Evolutionary conservation across 2,888 invertebrate species (phyloP).

Genomic region (Theodoxus fluviatilis): DNA sequence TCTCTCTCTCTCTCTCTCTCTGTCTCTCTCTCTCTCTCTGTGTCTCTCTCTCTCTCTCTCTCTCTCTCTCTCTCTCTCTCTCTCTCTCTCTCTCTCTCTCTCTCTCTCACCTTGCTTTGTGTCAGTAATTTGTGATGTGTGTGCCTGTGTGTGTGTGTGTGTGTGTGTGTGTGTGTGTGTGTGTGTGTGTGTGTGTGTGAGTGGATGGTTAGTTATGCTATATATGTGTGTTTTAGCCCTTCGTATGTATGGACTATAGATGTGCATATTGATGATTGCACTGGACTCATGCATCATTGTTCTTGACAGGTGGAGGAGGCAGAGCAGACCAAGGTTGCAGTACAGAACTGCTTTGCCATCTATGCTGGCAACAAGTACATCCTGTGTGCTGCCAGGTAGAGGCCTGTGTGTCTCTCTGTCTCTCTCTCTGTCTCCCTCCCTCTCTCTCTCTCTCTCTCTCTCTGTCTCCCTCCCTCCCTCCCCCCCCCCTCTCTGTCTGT

Average conservation of each 20-base stretch:
- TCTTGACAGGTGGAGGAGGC: slow-evolving; percentile 76
- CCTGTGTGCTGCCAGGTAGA: slow-evolving; percentile 76
- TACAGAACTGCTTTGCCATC: slow-evolving; percentile 82
- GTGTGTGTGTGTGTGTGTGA: too few species aligned
- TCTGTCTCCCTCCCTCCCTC: neutral
- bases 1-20: slow-evolving; percentile 12
- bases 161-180: too few species aligned
- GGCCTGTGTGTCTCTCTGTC: neutral
- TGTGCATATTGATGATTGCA: too few species aligned
- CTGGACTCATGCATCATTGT: too few species aligned
- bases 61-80: slow-evolving; percentile 32
- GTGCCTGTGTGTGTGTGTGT: too few species aligned
- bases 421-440: slow-evolving; percentile 9
- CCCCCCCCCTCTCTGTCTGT: neutral
- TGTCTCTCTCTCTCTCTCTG: slow-evolving; percentile 24
- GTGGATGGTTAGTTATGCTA: too few species aligned
- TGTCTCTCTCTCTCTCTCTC: slow-evolving; percentile 32
- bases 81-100: slow-evolving; percentile 20
- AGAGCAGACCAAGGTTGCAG: slow-evolving; percentile 70
- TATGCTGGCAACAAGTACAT: slow-evolving; percentile 80
- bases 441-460: slow-evolving; percentile 12
- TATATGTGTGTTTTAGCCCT: too few species aligned
- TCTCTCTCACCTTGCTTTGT: slow-evolving; percentile 9
- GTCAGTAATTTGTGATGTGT: neutral
- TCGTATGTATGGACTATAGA: too few species aligned